Evolutionary conservation across 53 echinoderm and acorn worm species (phyloP), one percentile per base, ranked within the genome.

Genomic region (Holothuria scabra): DNA sequence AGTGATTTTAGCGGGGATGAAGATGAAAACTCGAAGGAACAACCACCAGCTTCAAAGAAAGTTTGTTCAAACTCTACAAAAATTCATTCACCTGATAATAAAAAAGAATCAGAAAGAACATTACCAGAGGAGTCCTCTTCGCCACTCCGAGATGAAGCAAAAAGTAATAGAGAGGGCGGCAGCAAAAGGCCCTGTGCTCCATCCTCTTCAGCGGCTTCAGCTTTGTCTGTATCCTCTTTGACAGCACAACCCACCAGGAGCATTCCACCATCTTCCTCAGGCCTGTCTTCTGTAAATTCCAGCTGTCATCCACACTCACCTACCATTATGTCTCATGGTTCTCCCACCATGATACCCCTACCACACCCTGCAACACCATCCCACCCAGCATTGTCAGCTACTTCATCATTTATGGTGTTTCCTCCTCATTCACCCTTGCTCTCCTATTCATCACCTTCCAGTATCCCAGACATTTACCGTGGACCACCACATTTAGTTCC

Each of bases 321-420:
- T 46, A 82, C 92, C 12, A 46, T 92, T 48, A 82, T 85, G 8
- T 65, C 86, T 24, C 94, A 94, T 71, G 85, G 92, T 2, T 91
- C 95, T n/a, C 90, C 95, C 28, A 87, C 90, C 19, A 88, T 95
- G 60, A 90, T 95, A 32, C 93, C 91, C 83, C 76, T 93, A 56
- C 96, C 96, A 24, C 96, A 96, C 82, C 90, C 96, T 31, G 84
- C 91, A 28, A 84, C 87, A 21, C 76, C 89, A 20, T 82, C 91
- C 58, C 93, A 96, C 84, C 84, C 96, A 24, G 79, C 80, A 11
- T 84, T 92, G 81, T 88, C 90, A 14, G 81, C 86, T 60, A 65
- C 88, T 11, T 67, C 86, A n/a, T 84, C 90, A 28, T 93, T 93
- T 12, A 91, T 96, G 88, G 83, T 96, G 72, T 96, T 92, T 62